A percentile compares a stretch with the other conserved stretches of the same genome.
Evolutionary conservation across 2,113 vertebrate genomes (phyloP).

Genomic region (Malurus elegans): DNA sequence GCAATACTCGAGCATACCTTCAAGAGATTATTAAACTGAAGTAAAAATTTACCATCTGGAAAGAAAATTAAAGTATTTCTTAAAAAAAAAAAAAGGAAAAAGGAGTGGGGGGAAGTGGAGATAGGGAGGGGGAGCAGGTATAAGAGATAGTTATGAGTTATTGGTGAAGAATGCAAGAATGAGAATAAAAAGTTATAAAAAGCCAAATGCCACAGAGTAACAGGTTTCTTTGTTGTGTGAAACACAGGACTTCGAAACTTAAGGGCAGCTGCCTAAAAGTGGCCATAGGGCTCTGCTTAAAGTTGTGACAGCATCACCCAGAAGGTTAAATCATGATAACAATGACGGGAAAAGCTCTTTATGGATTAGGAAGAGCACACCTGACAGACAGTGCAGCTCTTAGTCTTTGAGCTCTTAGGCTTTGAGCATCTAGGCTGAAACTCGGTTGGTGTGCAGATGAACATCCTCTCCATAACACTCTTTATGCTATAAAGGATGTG

Average conservation of each 20-base stretch:
- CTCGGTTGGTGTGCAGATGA: neutral
- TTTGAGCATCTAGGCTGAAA: neutral
- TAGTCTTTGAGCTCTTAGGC: neutral
- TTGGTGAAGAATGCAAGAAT: neutral
- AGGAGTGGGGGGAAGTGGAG: neutral
- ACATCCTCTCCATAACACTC: neutral
- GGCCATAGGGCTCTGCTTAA: neutral
- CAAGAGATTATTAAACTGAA: constrained; percentile 68
- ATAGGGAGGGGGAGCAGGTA: neutral
- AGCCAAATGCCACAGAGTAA: neutral
- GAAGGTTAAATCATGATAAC: neutral
- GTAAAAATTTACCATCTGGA: constrained; percentile 64
- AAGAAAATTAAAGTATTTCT: constrained; percentile 62
- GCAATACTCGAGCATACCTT: constrained; percentile 69
- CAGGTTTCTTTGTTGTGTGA: neutral
- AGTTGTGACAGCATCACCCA: neutral
- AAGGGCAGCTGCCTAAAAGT: neutral
- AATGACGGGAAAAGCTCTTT: neutral
- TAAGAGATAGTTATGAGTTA: neutral
- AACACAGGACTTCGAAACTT: neutral
- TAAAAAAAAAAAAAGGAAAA: neutral
- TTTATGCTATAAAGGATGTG: neutral
- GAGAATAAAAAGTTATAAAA: neutral
- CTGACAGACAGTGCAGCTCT: neutral
- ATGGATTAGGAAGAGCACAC: neutral